Evolutionary conservation across 1,140 invertebrate genomes (phyloP).

Genomic region (Drosophila simulans): DNA sequence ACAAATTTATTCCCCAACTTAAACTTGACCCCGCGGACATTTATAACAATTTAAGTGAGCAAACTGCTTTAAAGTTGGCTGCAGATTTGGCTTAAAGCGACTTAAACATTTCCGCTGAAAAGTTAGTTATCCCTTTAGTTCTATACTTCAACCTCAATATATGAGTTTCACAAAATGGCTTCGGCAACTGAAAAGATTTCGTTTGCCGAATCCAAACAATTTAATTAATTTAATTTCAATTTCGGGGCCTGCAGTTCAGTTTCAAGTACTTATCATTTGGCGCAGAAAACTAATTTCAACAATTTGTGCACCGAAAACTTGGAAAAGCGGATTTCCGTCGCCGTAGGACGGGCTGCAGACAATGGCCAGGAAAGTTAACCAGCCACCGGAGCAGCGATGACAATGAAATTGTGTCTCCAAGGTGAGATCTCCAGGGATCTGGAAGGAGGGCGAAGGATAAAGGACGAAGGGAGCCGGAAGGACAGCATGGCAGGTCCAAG

Average conservation of each 20-base stretch:
- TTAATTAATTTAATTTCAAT: slow-evolving; percentile 82
- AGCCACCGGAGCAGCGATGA: slow-evolving; percentile 56
- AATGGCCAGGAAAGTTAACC: slow-evolving; percentile 77
- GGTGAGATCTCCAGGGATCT: slow-evolving; percentile 37
- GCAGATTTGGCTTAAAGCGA: not conserved
- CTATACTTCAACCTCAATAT: no score
- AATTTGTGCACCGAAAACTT: slow-evolving; percentile 79
- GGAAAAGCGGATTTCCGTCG: slow-evolving; percentile 72
- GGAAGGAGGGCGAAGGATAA: not conserved
- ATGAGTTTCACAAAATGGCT: no score
- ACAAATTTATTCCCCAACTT: slow-evolving; percentile 41
- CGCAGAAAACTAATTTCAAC: slow-evolving; percentile 81
- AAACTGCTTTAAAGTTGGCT: not conserved
- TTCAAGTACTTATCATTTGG: slow-evolving; percentile 77
- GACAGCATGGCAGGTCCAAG: slow-evolving; percentile 39
- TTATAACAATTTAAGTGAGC: slow-evolving; percentile 24
- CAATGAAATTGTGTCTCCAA: slow-evolving; percentile 70
- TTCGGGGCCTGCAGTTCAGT: slow-evolving; percentile 62
- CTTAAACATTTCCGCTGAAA: not conserved
- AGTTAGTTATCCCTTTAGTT: not conserved
- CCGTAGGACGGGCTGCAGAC: slow-evolving; percentile 48
- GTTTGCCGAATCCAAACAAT: slow-evolving; percentile 51
- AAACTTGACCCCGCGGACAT: slow-evolving; percentile 43
- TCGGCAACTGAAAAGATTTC: not conserved
- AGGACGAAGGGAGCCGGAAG: slow-evolving; percentile 7